phyloP scores from a whole-genome alignment of 2,113 vertebrate genomes.

The Cryptoleucopteryx plumbea region DNA sequence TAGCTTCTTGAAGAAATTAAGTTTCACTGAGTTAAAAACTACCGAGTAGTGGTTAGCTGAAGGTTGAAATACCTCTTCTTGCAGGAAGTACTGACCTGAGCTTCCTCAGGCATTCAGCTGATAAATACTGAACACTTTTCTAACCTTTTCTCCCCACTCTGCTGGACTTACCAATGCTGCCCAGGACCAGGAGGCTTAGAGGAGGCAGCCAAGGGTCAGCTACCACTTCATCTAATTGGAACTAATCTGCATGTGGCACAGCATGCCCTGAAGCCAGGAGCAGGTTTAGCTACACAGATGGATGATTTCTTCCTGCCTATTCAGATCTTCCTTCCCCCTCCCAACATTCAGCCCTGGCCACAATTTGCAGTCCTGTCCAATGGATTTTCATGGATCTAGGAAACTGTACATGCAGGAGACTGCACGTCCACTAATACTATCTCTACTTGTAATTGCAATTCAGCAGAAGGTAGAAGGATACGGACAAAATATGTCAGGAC shows the following conservation, averaged over 20 bases:
- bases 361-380: neutral
- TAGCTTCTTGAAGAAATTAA: neutral
- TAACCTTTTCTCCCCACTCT: neutral
- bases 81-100: neutral
- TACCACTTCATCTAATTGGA: conserved; percentile 33
- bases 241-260: conserved; percentile 11
- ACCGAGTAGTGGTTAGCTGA: neutral
- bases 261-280: neutral
- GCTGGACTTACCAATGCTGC: neutral
- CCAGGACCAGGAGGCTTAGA: neutral
- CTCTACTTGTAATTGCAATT: neutral
- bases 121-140: neutral
- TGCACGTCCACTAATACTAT: neutral
- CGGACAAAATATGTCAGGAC: neutral
- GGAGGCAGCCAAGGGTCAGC: conserved; percentile 46
- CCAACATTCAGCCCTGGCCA: neutral
- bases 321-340: neutral
- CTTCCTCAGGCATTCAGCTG: neutral
- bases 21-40: neutral
- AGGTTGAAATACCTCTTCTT: neutral
- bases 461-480: neutral
- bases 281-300: conserved; percentile 17
- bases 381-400: neutral
- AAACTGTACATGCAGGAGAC: neutral
- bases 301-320: neutral